Conservation (phyloP, 2,113 vertebrate genomes). For the Fulmarus glacialis region DNA sequence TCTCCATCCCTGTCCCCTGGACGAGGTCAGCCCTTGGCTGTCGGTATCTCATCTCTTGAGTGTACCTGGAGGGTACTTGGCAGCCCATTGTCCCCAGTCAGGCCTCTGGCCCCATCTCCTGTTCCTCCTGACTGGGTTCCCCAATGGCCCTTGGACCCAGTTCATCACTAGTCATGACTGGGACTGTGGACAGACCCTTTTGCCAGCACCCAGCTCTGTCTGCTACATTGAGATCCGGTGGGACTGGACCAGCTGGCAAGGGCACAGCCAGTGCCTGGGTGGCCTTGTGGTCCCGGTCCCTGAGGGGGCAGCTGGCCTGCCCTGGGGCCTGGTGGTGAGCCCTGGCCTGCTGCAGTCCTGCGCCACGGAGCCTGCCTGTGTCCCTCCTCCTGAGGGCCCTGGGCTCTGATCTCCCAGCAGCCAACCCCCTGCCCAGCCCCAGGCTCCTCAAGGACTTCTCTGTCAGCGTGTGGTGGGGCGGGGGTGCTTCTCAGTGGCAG, state of each 20-base stretch:
- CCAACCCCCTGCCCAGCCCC: not conserved
- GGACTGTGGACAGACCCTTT: not conserved
- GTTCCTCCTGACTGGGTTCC: not conserved
- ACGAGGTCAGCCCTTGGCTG: not conserved
- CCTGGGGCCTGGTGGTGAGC: not conserved
- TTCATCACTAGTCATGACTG: not conserved
- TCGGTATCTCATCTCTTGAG: not conserved
- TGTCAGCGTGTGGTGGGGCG: accelerated
- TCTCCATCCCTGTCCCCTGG: too few relatives aligned
- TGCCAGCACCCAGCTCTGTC: not conserved
- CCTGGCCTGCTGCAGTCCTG: not conserved
- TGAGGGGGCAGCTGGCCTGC: not conserved
- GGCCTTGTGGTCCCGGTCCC: not conserved
- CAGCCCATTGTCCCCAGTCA: not conserved
- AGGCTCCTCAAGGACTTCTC: not conserved
- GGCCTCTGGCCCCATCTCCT: not conserved
- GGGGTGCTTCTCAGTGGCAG: not conserved
- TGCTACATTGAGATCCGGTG: not conserved
- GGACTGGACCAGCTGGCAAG: not conserved
- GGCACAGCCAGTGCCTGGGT: not conserved
- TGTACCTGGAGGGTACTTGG: not conserved
- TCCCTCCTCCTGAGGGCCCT: not conserved
- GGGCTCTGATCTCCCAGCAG: not conserved
- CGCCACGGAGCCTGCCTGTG: accelerated
- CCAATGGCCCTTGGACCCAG: accelerated